These are phyloP conservation scores for Ranitomeya imitator DNA, from an alignment of 2,113 vertebrate genomes.

Conservation along the genomic window DNA sequence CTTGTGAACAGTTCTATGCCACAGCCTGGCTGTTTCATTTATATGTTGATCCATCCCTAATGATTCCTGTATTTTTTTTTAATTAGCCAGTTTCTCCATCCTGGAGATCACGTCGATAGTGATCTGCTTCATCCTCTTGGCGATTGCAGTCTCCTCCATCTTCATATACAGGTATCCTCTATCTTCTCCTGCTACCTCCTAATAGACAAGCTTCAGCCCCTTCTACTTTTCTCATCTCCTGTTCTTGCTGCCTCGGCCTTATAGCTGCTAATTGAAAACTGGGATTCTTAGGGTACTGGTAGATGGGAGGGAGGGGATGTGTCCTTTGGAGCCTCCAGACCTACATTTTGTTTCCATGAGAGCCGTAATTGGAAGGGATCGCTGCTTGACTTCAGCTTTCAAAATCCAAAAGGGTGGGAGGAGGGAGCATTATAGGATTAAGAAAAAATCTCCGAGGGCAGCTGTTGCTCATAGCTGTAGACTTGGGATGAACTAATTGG, in stretches of 20 bases:
- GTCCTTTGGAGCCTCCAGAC: slow-evolving; percentile 23
- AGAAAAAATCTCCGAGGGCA: not conserved
- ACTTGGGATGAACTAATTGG: slow-evolving; percentile 8
- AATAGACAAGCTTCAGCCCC: not conserved
- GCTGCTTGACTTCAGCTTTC: slow-evolving; percentile 44
- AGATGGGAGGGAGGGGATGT: slow-evolving; percentile 11
- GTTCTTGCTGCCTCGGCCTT: not conserved
- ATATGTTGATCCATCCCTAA: not conserved
- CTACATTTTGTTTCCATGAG: slow-evolving; percentile 40
- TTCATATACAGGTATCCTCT: slow-evolving; percentile 85
- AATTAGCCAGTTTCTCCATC: slow-evolving; percentile 78
- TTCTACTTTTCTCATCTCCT: not conserved
- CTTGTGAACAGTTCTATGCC: too few species aligned
- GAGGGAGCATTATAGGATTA: slow-evolving; percentile 34
- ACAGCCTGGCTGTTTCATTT: too few species aligned
- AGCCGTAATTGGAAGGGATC: slow-evolving; percentile 35
- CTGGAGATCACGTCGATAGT: slow-evolving; percentile 86
- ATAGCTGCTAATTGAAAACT: slow-evolving; percentile 33
- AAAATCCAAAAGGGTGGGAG: not conserved
- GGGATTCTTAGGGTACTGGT: slow-evolving; percentile 8
- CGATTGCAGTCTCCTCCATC: slow-evolving; percentile 77
- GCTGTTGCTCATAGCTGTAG: not conserved
- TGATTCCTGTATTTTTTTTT: not conserved
- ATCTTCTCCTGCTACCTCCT: not conserved
- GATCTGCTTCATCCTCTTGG: slow-evolving; percentile 81